Base-by-base conservation (phyloP, 2,797 vertebrate genomes). In the Calcarius lapponicus region DNA sequence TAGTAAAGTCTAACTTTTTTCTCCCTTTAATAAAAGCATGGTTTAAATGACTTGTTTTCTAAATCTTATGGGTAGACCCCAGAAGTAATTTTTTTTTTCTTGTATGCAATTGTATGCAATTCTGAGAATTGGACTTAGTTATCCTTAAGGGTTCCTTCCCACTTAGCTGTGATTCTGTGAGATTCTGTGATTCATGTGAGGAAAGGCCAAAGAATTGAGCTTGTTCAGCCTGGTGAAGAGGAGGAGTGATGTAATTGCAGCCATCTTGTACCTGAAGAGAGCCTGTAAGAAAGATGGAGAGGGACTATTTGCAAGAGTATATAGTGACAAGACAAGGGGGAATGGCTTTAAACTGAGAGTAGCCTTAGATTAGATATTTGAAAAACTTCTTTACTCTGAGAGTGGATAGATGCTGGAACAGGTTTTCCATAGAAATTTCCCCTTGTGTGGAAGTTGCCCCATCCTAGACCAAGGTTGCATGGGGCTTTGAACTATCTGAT, bases 11-110 rank as follows among this genome's bases (percentile, higher is more conserved):
- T 28, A n/a, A 22, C 8, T 42, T 66, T 79, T 80, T 75, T 9
- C 32, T 47, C 21, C 32, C 38, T 89, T 94, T 57, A 80, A 65
- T 90, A 90, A 83, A 71, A 50, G 53, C 51, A 66, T 93, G 72
- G 71, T 93, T 94, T 88, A 86, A 90, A 92, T 96, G 93, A 94
- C 57, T 89, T 89, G 34, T 62, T 70, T 95, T 84, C 45, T 72
- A 54, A 72, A 78, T 90, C 40, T 57, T 90, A 61, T 28, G 94
- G 76, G 69, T 80, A 84, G 82, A 69, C 34, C 53, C 92, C 80
- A 78, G 58, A 89, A 76, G 66, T 89, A 71, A 93, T 20, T 93
- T 91, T n/a, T 65, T 48, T 19, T 91, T 34, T 93, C 38, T 84
- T 67, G 28, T 43, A 28, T 80, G 38, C 43, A 57, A 0, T 34